Evolutionary conservation across 2,113 vertebrate genomes (phyloP), one percentile per base, ranked within the genome.

Genomic region (Falco punctatus): DNA sequence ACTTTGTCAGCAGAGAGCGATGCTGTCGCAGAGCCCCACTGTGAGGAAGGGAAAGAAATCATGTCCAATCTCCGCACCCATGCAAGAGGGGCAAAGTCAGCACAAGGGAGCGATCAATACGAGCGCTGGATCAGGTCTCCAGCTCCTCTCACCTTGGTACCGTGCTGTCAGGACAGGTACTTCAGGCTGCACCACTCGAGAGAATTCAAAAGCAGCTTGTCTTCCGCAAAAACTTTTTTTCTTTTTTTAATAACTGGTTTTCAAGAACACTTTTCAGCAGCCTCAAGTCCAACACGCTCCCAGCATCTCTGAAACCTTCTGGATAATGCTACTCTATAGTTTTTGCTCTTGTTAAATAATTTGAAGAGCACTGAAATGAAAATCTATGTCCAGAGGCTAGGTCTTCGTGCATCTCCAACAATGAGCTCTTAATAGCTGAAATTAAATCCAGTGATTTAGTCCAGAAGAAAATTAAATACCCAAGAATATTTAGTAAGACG

Each of bases 371-470:
- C 30, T 11, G 20, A 86, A 86, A 93, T 8, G 15, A 86, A 95
- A 92, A 81, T 44, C 69, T 19, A 4, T 22, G 44, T 93, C 86
- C 86, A 75, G 75, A 59, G 80, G 94, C 55, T 48, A n/a, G 65
- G 74, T 90, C 64, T 74, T 72, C 61, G 83, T 61, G 72, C 52
- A 28, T 35, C 83, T 61, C 81, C 74, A 80, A 69, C 80, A 86
- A 86, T 10, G 19, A 91, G 49, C 65, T 75, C 92, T 79, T 75
- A 94, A 83, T 27, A 92, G 80, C 48, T 21, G 18, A 88, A 93
- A 96, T 95, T 81, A 78, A 90, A 96, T 84, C 57, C 81, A 35
- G 26, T 32, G 55, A 81, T 84, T 95, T 71, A 86, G 67, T n/a
- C 75, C 62, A 67, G 48, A 88, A 73, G 64, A 83, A 90, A 95